A percentile compares a stretch with the other conserved stretches of the same genome.
These are phyloP conservation scores for Onthophagus taurus DNA, from an alignment of 1,140 invertebrate genomes.

Conservation along the genomic window DNA sequence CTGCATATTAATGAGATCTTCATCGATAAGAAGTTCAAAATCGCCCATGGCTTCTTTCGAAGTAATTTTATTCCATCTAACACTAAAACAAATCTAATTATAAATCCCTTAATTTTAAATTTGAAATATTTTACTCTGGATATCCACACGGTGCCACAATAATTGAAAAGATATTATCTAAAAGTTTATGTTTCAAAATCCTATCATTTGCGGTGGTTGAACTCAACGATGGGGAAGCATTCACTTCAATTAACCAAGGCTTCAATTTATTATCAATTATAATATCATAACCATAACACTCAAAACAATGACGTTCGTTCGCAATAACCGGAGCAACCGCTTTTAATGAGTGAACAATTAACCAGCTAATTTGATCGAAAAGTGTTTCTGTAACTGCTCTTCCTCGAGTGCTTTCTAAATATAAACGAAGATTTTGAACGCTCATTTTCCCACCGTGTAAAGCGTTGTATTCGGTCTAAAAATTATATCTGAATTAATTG, in stretches of 20 bases:
- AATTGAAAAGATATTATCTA: slow-evolving; percentile 89
- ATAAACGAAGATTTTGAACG: slow-evolving; percentile 81
- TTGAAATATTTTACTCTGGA: slow-evolving; percentile 84
- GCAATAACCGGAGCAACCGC: slow-evolving; percentile 68
- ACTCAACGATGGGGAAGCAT: slow-evolving; percentile 88
- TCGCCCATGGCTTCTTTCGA: slow-evolving; percentile 70
- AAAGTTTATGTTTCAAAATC: slow-evolving; percentile 91
- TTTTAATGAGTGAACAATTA: slow-evolving; percentile 77
- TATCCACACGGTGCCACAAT: slow-evolving; percentile 82
- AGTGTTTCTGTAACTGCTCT: slow-evolving; percentile 76
- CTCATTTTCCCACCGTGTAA: slow-evolving; percentile 93
- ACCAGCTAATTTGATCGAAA: slow-evolving; percentile 79
- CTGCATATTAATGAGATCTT: slow-evolving; percentile 49
- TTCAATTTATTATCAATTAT: slow-evolving; percentile 77
- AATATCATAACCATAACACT: slow-evolving; percentile 80
- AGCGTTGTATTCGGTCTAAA: slow-evolving; percentile 86
- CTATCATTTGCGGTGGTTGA: slow-evolving; percentile 93
- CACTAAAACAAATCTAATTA: slow-evolving; percentile 41
- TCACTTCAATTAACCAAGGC: slow-evolving; percentile 77
- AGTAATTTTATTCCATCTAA: slow-evolving; percentile 84
- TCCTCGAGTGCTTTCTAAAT: slow-evolving; percentile 83
- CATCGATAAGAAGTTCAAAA: slow-evolving; percentile 83
- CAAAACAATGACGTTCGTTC: slow-evolving; percentile 71
- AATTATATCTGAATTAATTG: background rate
- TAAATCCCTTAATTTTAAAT: too few relatives aligned